phyloP scores from a whole-genome alignment of 2,888 invertebrate species.

The Leucophenga maculata region DNA sequence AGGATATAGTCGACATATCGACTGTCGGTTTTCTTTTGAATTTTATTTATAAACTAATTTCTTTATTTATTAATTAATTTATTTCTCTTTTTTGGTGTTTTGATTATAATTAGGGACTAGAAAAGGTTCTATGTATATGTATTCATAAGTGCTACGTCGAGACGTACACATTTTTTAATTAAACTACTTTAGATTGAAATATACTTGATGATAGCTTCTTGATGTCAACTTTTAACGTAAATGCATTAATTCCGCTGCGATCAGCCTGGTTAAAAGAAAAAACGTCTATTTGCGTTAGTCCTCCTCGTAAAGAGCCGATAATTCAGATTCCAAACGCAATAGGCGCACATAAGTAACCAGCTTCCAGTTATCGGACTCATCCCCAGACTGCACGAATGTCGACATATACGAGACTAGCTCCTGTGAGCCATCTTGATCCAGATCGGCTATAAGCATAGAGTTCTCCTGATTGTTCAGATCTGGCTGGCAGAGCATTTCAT shows the following conservation, averaged over 20 bases:
- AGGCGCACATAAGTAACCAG: slow-evolving; percentile 80
- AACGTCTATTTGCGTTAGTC: slow-evolving; percentile 51
- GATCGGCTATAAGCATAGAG: slow-evolving; percentile 82
- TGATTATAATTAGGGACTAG: slow-evolving; percentile 30
- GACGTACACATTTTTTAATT: neutral
- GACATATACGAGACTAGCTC: slow-evolving; percentile 85
- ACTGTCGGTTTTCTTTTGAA: too few species aligned
- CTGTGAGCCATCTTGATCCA: slow-evolving; percentile 83
- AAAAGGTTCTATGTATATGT: slow-evolving; percentile 39
- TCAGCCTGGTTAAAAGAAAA: neutral
- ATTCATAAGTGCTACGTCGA: neutral
- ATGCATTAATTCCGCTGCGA: slow-evolving; percentile 9
- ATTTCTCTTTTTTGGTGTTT: neutral
- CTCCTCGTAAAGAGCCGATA: slow-evolving; percentile 79
- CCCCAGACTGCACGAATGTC: slow-evolving; percentile 73
- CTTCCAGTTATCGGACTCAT: slow-evolving; percentile 74
- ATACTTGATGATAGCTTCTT: neutral
- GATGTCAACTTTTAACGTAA: neutral
- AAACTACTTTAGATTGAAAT: slow-evolving; percentile 16
- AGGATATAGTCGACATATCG: too few species aligned
- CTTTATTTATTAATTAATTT: neutral
- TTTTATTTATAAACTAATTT: neutral
- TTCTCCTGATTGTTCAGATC: slow-evolving; percentile 81
- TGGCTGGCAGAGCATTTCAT: slow-evolving; percentile 78
- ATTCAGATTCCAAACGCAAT: slow-evolving; percentile 80